Conservation (phyloP, 1,140 invertebrate genomes). For the Chionoecetes opilio region DNA sequence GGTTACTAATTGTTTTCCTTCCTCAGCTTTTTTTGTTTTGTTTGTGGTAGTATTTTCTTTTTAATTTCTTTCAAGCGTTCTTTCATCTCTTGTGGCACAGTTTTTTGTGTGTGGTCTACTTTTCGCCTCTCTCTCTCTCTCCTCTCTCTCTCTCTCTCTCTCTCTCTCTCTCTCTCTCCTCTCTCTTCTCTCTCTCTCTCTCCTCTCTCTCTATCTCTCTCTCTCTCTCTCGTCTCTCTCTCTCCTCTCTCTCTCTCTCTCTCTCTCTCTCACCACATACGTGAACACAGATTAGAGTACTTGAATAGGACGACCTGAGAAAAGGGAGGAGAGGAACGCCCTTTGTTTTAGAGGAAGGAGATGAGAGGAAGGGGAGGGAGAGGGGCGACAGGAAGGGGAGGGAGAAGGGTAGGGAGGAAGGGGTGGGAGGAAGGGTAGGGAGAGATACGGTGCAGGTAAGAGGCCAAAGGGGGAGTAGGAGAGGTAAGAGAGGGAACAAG, state of each 20-base stretch:
- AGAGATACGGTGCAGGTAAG: too few relatives aligned
- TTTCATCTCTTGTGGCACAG: background rate
- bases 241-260: slow-evolving; percentile 27
- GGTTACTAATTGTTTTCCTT: too few relatives aligned
- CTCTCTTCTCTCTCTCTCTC: background rate
- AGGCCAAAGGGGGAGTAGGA: too few relatives aligned
- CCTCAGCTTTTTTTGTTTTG: background rate
- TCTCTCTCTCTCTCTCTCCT: background rate
- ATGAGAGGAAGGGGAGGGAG: too few relatives aligned
- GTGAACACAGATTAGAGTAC: background rate
- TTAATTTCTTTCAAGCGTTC: background rate
- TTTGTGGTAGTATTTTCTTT: background rate
- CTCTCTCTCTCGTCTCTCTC: slow-evolving; percentile 23
- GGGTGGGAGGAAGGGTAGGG: too few relatives aligned
- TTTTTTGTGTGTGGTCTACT: background rate
- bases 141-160: slow-evolving; percentile 7
- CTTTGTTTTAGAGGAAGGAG: too few relatives aligned
- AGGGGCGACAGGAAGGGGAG: too few relatives aligned
- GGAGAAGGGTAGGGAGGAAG: too few relatives aligned
- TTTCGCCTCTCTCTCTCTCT: background rate
- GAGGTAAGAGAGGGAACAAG: too few relatives aligned
- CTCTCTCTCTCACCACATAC: background rate
- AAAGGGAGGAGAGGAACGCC: too few relatives aligned
- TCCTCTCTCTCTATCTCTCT: background rate
- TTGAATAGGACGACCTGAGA: too few relatives aligned